Percentiles rank a stretch among this genome's conserved stretches.
Evolutionary conservation across 2,113 vertebrate genomes (phyloP).

Genomic region (Oostethus manadensis): DNA sequence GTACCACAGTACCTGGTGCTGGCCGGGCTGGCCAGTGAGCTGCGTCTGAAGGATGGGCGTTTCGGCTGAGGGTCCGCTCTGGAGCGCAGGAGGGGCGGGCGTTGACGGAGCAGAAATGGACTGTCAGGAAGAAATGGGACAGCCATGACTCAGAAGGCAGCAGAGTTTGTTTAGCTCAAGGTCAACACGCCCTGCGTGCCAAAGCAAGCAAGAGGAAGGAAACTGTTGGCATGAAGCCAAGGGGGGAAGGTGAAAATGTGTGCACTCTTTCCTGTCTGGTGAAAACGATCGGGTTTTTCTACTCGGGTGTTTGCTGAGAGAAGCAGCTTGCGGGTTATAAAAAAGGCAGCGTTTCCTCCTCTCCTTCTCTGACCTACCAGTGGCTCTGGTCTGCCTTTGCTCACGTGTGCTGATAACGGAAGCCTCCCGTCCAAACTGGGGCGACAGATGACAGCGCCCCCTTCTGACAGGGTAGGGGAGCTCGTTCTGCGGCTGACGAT

Average conservation of each 20-base stretch:
- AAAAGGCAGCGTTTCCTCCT: slow-evolving; percentile 12
- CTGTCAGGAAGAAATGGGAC: slow-evolving; percentile 48
- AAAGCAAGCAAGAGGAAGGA: slow-evolving; percentile 10
- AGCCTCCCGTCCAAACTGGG: slow-evolving; percentile 24
- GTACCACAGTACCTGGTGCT: slow-evolving; percentile 51
- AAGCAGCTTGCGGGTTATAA: slow-evolving; percentile 25
- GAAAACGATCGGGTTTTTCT: not conserved
- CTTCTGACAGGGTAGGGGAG: slow-evolving; percentile 42
- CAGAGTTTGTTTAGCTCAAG: slow-evolving; percentile 1
- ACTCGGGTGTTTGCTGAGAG: no score
- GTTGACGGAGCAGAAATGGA: slow-evolving; percentile 58
- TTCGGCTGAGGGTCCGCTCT: slow-evolving; percentile 39
- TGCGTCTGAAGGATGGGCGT: slow-evolving; percentile 35
- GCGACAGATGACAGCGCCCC: slow-evolving; percentile 1
- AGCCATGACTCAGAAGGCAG: not conserved
- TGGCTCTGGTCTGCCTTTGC: slow-evolving; percentile 30
- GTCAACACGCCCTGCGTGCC: slow-evolving; percentile 11
- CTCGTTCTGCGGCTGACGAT: slow-evolving; percentile 56
- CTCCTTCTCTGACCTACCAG: slow-evolving; percentile 57
- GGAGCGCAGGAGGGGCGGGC: slow-evolving; percentile 41
- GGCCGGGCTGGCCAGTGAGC: slow-evolving; percentile 29
- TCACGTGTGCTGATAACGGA: slow-evolving; percentile 17
- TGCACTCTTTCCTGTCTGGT: not conserved
- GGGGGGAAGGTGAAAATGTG: slow-evolving; percentile 3
- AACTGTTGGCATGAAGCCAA: slow-evolving; percentile 4